Evolutionary conservation across 2,888 invertebrate species (phyloP).

Genomic region (Thysanoteuthis rhombus): DNA sequence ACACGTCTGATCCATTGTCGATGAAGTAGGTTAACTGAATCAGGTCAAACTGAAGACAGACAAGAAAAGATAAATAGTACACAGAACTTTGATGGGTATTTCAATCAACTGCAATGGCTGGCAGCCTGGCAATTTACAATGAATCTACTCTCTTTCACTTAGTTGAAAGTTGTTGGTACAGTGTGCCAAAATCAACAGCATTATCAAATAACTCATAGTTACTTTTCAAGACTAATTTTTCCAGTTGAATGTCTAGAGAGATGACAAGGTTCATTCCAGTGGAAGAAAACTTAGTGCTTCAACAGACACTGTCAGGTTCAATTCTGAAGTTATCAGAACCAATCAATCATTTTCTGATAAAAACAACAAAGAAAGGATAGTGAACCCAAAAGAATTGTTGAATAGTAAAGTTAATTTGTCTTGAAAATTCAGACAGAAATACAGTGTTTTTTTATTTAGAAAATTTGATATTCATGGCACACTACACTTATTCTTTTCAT

Average conservation of each 20-base stretch:
- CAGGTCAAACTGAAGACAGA: too few relatives aligned
- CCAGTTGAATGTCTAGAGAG: too few relatives aligned
- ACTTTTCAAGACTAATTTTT: background rate
- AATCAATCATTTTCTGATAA: background rate
- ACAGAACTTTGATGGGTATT: too few relatives aligned
- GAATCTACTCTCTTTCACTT: too few relatives aligned
- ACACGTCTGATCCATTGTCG: too few relatives aligned
- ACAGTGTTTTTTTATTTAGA: too few relatives aligned
- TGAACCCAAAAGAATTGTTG: background rate
- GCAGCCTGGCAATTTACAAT: too few relatives aligned
- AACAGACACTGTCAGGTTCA: background rate
- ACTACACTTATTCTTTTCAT: too few relatives aligned
- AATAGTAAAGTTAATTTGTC: background rate
- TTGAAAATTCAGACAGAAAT: background rate
- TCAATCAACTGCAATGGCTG: too few relatives aligned
- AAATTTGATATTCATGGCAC: too few relatives aligned
- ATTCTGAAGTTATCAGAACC: background rate
- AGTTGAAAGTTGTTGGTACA: background rate
- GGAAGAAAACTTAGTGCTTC: conserved; percentile 12
- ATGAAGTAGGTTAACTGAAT: too few relatives aligned
- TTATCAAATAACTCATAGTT: background rate
- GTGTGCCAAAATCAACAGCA: background rate
- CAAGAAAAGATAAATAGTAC: too few relatives aligned
- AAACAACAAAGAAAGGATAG: background rate
- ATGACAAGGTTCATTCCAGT: background rate